Base-by-base conservation (phyloP, 2,888 invertebrate genomes). In the Epiperipatus broadwayi region DNA sequence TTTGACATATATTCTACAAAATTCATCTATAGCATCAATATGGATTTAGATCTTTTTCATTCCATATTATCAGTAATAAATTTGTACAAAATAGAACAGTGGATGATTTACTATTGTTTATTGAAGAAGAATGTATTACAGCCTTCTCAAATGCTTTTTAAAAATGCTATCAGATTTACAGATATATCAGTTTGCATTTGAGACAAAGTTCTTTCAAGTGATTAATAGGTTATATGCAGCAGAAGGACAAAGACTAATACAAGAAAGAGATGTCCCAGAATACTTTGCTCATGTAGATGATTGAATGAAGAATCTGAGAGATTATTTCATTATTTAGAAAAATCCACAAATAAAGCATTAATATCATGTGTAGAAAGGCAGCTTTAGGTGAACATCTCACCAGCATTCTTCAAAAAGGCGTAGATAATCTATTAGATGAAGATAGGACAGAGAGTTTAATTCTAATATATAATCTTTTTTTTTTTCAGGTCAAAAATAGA, bases 151-250 rank as follows among this genome's bases (percentile, higher is more conserved):
- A 61, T 89, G 83, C 44, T 65, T 95, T 37, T 69, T 97, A 21
- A 67, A 93, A 49, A 97, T 97, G 95, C 67, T 97, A 40, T 85
- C 87, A 16, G 93, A 91, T 61, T 66, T 97, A 45, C 91, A 93
- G n/a, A n/a, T n/a, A n/a, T n/a, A n/a, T n/a, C n/a, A n/a, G n/a
- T n/a, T n/a, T n/a, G n/a, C 55, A n/a, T 63, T 64, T 53, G 62
- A 65, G 44, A 47, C 44, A 34, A 74, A 75, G 59, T 89, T 97
- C 64, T 67, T 97, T 35, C 70, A 76, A 53, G 85, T 89, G 0
- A 95, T 95, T 10, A 87, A 93, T 58, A 71, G 81, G 43, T 62
- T 95, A 41, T 97, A 95, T 62, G 77, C 81, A 39, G 76, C 81
- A 2, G 95, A 97, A 59, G 93, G 89, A 4, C 84, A 84, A 60